Percentiles rank a stretch among this genome's conserved stretches.
Conservation (phyloP, 2,113 vertebrate genomes). For the Petromus typicus region DNA sequence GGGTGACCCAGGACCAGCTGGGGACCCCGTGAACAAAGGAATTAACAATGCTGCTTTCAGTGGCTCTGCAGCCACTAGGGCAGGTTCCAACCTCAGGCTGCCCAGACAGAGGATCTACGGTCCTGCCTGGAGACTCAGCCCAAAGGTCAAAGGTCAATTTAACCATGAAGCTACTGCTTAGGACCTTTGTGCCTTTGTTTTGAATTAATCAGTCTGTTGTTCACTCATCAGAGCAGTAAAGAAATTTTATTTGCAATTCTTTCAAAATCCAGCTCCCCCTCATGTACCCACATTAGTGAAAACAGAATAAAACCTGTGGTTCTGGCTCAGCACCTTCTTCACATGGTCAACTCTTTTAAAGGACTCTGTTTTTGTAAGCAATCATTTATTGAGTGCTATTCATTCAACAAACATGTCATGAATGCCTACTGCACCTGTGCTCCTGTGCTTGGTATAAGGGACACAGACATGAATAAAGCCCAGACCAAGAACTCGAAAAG, state of each 20-base stretch:
- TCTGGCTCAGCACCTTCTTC: slow-evolving; percentile 59
- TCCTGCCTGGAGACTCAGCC: slow-evolving; percentile 10
- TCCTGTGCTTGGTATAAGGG: background rate
- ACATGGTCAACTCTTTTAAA: slow-evolving; percentile 63
- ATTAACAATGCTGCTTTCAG: slow-evolving; percentile 53
- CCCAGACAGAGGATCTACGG: background rate
- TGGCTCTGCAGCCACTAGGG: background rate
- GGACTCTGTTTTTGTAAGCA: background rate
- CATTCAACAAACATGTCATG: slow-evolving; percentile 71
- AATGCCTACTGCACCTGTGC: background rate
- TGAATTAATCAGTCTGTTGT: slow-evolving; percentile 72
- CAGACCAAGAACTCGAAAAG: background rate
- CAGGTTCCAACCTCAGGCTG: background rate
- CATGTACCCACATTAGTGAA: slow-evolving; percentile 61
- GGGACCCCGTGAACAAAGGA: slow-evolving; percentile 47
- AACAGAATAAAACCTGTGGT: slow-evolving; percentile 68
- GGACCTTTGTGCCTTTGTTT: slow-evolving; percentile 60
- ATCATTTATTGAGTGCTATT: slow-evolving; percentile 75
- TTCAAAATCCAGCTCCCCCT: slow-evolving; percentile 63
- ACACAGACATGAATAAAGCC: slow-evolving; percentile 17
- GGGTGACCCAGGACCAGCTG: slow-evolving; percentile 70
- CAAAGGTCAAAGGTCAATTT: slow-evolving; percentile 55
- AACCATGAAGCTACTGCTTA: slow-evolving; percentile 38
- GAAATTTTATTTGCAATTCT: slow-evolving; percentile 55
- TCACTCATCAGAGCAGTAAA: slow-evolving; percentile 39